Evolutionary conservation across 2,113 vertebrate genomes (phyloP), one percentile per base, ranked within the genome.

Genomic region (Sinocyclocheilus anshuiensis): DNA sequence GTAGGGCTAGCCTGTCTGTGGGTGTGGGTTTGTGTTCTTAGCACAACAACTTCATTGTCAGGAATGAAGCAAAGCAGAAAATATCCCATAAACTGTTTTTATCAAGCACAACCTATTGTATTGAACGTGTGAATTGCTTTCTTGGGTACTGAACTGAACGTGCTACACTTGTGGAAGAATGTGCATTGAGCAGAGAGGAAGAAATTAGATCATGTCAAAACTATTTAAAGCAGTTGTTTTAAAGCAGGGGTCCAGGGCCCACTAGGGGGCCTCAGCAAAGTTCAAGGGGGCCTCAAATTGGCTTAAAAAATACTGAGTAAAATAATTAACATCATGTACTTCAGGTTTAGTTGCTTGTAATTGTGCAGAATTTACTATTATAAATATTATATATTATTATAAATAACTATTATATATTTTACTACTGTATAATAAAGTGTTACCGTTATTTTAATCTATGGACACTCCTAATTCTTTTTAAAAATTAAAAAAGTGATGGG

Each of bases 41-140:
- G 22, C 67, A 82, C 59, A 80, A 71, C 69, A 76, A 48, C 69
- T 67, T 84, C 81, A 84, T 86, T 84, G 81, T 89, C 36, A 36
- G 20, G 77, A 81, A 77, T 33, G 15, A 74, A 84, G 74, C 53
- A 61, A n/a, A 61, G 42, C 29, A 78, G 57, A 72, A 50, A 81
- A 87, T 81, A 63, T 59, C 57, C 26, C 33, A 55, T 50, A 77
- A 39, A 65, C 22, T 26, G 29, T 55, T 81, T 48, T 65, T 86
- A 76, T 82, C 29, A n/a, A 63, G 67, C 71, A 76, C 24, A 50
- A 8, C 10, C 88, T 67, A 87, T 87, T 89, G 86, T 83, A 48
- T 50, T 8, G 3, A 85, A 77, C 78, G 57, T 87, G 86, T 87
- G 83, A 89, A 87, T 77, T 50, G 33, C 26, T 48, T 79, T 71